Conservation (phyloP, 64 coral and sea anemone genomes). For the Exaiptasia diaphana region DNA sequence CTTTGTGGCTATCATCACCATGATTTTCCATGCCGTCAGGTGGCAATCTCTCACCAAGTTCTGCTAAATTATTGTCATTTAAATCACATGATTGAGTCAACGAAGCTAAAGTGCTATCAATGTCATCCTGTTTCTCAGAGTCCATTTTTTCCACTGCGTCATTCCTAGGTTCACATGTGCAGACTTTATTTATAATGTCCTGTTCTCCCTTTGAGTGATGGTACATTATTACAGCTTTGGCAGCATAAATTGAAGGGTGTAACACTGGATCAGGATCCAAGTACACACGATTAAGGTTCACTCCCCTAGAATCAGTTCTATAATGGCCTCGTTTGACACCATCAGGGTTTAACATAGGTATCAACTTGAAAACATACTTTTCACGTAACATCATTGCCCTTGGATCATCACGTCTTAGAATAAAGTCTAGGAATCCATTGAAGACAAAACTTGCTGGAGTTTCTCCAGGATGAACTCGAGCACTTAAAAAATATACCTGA, state of each 20-base stretch:
- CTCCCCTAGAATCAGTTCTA: constrained; percentile 72
- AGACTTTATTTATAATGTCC: not conserved
- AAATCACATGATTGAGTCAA: not conserved
- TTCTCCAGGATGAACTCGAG: constrained; percentile 94
- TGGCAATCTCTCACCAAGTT: not conserved
- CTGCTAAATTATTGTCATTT: not conserved
- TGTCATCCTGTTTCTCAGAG: not conserved
- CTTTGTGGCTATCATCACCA: not conserved
- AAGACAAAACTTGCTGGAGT: constrained; percentile 98
- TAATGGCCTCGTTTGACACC: constrained; percentile 97
- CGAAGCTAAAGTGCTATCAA: not conserved
- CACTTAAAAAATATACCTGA: constrained; percentile 92
- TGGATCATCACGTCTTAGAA: constrained; percentile 74
- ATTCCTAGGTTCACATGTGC: constrained; percentile 18
- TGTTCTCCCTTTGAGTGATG: constrained; percentile 41
- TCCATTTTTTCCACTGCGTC: not conserved
- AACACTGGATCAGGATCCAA: constrained; percentile 64
- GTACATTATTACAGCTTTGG: constrained; percentile 68
- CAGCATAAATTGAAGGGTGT: constrained; percentile 88
- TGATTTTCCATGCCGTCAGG: not conserved
- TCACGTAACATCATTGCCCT: constrained; percentile 58
- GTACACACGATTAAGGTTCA: constrained; percentile 92
- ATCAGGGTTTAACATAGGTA: constrained; percentile 95
- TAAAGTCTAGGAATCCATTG: constrained; percentile 94
- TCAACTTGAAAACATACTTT: constrained; percentile 87